phyloP scores from a whole-genome alignment of 1,140 invertebrate species.

The Drosophila eugracilis region DNA sequence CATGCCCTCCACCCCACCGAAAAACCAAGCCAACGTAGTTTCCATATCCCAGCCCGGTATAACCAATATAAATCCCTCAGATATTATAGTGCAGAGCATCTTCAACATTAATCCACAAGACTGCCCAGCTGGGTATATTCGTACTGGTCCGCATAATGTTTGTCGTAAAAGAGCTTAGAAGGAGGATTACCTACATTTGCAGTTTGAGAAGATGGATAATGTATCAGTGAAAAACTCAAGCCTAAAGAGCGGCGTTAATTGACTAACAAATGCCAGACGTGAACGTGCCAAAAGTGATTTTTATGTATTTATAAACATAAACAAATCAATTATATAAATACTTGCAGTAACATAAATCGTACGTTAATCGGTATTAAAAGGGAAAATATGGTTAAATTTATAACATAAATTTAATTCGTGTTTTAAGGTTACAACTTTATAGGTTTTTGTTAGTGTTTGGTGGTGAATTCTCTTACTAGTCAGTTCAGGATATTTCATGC shows the following conservation, averaged over 20 bases:
- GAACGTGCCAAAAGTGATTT: constrained; percentile 9
- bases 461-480: too few relatives aligned
- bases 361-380: too few relatives aligned
- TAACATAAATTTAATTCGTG: too few relatives aligned
- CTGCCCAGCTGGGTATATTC: not conserved
- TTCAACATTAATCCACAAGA: not conserved
- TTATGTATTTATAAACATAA: not conserved
- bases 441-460: too few relatives aligned
- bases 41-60: not conserved
- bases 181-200: too few relatives aligned
- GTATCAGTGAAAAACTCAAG: not conserved
- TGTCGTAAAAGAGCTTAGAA: constrained; percentile 7
- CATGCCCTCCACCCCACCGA: not conserved
- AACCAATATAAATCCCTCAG: not conserved
- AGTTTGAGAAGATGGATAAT: too few relatives aligned
- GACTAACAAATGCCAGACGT: not conserved
- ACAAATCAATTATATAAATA: not conserved
- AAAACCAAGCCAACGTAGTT: not conserved
- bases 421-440: too few relatives aligned
- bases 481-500: too few relatives aligned
- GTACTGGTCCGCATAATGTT: not conserved
- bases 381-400: too few relatives aligned
- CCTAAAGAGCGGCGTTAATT: not conserved
- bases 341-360: too few relatives aligned
- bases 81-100: constrained; percentile 7